A percentile compares a stretch with the other conserved stretches of the same genome.
Evolutionary conservation across 1,140 invertebrate genomes (phyloP).

Genomic region (Calephelis virginiensis): DNA sequence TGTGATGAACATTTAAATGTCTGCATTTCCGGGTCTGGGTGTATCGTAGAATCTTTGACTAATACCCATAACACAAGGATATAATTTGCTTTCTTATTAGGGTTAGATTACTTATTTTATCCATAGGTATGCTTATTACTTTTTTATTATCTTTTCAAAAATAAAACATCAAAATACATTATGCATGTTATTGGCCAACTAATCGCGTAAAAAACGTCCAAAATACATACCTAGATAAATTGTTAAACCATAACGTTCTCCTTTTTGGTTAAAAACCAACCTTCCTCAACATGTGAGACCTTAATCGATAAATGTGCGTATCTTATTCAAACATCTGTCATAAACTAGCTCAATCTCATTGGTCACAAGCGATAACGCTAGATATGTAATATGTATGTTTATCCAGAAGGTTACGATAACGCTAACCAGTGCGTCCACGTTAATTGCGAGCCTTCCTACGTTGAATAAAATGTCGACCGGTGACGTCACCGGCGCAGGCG

Average conservation of each 20-base stretch:
- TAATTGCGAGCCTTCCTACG: constrained; percentile 53
- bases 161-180: too few species aligned
- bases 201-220: too few species aligned
- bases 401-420: constrained; percentile 38
- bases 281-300: neutral
- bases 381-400: constrained; percentile 29
- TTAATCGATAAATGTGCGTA: neutral
- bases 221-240: too few species aligned
- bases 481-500: constrained; percentile 61
- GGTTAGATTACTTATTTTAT: too few species aligned
- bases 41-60: too few species aligned
- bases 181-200: too few species aligned
- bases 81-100: too few species aligned
- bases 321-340: constrained; percentile 1
- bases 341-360: constrained; percentile 24
- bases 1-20: too few species aligned
- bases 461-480: constrained; percentile 43
- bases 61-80: too few species aligned
- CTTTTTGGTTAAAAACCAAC: neutral
- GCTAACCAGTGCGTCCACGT: constrained; percentile 32
- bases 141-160: too few species aligned
- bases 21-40: too few species aligned
- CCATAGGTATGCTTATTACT: too few species aligned
- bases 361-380: constrained; percentile 26
- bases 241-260: neutral